Evolutionary conservation across 2,888 invertebrate species (phyloP).

Genomic region (Sinohyriopsis cumingii): DNA sequence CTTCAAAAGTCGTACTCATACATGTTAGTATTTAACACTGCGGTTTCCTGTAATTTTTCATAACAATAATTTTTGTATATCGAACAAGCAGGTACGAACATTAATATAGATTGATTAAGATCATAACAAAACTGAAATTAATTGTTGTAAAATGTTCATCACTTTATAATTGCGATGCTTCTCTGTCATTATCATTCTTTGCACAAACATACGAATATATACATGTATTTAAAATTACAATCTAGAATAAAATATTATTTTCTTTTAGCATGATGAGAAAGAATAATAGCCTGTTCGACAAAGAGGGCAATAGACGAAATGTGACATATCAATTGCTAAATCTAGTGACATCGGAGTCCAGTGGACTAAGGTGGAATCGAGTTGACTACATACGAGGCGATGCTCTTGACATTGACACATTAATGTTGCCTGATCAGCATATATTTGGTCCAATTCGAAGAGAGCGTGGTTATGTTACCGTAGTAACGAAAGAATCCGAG

Average conservation of each 20-base stretch:
- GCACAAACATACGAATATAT: neutral
- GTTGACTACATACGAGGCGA: constrained; percentile 53
- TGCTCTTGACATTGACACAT: constrained; percentile 81
- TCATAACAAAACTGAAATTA: too few species aligned
- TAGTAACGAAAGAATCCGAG: constrained; percentile 90
- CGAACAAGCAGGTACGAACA: too few species aligned
- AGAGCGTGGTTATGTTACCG: constrained; percentile 80
- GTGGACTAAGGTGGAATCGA: constrained; percentile 41
- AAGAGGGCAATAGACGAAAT: constrained; percentile 15
- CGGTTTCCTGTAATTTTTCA: too few species aligned
- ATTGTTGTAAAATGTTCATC: too few species aligned
- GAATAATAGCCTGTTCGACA: constrained; percentile 21
- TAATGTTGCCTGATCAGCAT: constrained; percentile 91
- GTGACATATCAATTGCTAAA: constrained; percentile 48
- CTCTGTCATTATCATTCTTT: too few species aligned
- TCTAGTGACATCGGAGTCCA: constrained; percentile 16
- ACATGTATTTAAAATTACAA: neutral
- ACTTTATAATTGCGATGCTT: too few species aligned
- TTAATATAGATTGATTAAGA: too few species aligned
- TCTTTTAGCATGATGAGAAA: constrained; percentile 17
- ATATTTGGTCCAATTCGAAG: constrained; percentile 77
- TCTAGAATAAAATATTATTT: neutral
- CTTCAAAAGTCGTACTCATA: too few species aligned
- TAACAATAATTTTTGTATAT: too few species aligned
- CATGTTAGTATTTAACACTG: too few species aligned